Evolutionary conservation across 2,888 invertebrate genomes (phyloP).

Genomic region (Ischnus inquisitorius): DNA sequence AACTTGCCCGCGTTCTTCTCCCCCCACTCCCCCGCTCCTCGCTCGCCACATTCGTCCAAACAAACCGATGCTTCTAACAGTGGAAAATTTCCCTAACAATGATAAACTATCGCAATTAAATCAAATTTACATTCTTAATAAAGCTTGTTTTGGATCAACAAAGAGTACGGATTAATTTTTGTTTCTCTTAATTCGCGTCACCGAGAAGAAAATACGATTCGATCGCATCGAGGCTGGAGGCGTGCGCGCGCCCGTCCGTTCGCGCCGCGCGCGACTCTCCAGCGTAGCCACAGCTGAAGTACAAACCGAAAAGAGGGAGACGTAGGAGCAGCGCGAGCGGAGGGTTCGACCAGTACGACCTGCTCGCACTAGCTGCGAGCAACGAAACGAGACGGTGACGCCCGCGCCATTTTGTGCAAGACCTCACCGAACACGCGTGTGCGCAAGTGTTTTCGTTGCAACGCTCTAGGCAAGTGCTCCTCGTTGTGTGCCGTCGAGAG

Average conservation of each 20-base stretch:
- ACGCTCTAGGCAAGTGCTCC: slow-evolving; percentile 55
- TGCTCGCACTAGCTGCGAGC: slow-evolving; percentile 65
- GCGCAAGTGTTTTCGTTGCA: slow-evolving; percentile 51
- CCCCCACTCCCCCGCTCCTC: slow-evolving; percentile 1
- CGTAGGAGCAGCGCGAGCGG: slow-evolving; percentile 26
- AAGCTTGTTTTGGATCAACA: too few species aligned
- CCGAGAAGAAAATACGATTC: slow-evolving; percentile 21
- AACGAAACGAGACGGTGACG: slow-evolving; percentile 62
- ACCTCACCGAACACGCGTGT: slow-evolving; percentile 68
- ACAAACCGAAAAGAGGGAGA: slow-evolving; percentile 6
- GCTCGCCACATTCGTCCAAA: slow-evolving; percentile 29
- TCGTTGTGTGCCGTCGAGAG: slow-evolving; percentile 4
- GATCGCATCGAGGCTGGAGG: slow-evolving; percentile 22
- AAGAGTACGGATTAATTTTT: too few species aligned
- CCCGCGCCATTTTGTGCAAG: slow-evolving; percentile 65
- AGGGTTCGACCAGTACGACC: slow-evolving; percentile 59
- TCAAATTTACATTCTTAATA: neutral
- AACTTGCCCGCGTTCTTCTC: slow-evolving; percentile 50
- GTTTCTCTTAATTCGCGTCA: neutral
- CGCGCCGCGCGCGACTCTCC: slow-evolving; percentile 17
- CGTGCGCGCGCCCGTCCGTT: slow-evolving; percentile 34
- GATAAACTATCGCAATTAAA: neutral
- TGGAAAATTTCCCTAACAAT: neutral
- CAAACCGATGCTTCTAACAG: neutral
- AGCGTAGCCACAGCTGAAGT: slow-evolving; percentile 19